phyloP scores from a whole-genome alignment of 2,888 invertebrate species.

The Celastrina argiolus region DNA sequence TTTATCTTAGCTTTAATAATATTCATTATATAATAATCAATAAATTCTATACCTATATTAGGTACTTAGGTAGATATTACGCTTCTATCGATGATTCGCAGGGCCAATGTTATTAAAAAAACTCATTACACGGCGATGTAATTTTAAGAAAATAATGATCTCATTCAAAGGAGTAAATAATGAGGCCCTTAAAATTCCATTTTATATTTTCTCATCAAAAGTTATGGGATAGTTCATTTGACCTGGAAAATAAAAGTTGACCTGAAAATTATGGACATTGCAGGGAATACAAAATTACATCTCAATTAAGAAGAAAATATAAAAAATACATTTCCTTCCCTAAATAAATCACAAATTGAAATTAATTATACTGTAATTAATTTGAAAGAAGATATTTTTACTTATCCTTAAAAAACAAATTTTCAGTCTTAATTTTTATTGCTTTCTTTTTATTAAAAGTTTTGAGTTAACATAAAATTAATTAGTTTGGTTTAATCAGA shows the following conservation, averaged over 20 bases:
- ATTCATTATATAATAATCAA: no score
- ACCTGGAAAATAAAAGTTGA: background rate
- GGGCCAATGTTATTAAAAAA: background rate
- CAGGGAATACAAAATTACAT: background rate
- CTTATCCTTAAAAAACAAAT: background rate
- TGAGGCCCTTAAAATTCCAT: background rate
- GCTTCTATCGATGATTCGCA: background rate
- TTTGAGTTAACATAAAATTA: no score
- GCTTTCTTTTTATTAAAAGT: no score
- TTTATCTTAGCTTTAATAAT: no score
- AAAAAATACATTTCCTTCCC: conserved; percentile 4
- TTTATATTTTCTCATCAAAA: background rate
- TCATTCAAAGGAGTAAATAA: background rate
- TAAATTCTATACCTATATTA: no score
- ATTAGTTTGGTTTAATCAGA: no score
- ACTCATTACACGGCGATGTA: background rate
- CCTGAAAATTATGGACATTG: background rate
- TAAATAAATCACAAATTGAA: background rate
- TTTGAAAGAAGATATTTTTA: background rate
- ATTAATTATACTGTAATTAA: background rate
- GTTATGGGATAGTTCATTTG: background rate
- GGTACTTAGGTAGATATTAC: background rate
- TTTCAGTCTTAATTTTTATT: background rate
- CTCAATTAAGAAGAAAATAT: background rate
- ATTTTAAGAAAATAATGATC: background rate